Base-by-base conservation (phyloP, 2,888 invertebrate species). In the Palloptera scutellata region DNA sequence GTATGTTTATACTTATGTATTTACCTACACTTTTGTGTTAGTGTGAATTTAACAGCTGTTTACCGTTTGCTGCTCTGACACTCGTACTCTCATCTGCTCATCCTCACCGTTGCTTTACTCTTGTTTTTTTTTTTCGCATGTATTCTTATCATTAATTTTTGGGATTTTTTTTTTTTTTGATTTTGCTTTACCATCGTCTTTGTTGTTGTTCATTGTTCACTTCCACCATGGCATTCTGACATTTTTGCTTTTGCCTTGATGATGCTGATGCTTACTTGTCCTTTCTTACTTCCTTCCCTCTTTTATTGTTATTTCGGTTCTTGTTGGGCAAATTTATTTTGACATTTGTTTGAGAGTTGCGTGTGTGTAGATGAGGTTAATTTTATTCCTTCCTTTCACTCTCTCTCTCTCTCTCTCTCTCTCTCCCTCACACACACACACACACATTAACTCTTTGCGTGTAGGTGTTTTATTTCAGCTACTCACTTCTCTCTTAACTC, bases 221-320 rank as follows among this genome's bases (percentile, higher is more conserved):
- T 40, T 17, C 51, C 64, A 64, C 41, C 45, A 64, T 79, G 79
- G 80, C 77, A 79, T 77, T 76, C 79, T 79, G 81, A 81, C 80
- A 81, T 77, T 75, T 75, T 75, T 75, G 75, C 76, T 70, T 73
- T 75, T 72, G 66, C 69, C 66, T 62, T 62, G 30, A 17, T 63
- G 19, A 10, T 51, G 51, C 53, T 20, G 53, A 30, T 42, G 2
- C 54, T 54, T 45, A 64, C 59, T 70, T 73, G 74, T 68, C 61
- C 13, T 64, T 61, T 68, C 66, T 64, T 69, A 59, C 62, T 74
- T 69, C 60, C 55, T n/a, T 17, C 1, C 42, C n/a, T n/a, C n/a
- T n/a, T n/a, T n/a, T n/a, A n/a, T n/a, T 41, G 54, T 13, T 41
- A n/a, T n/a, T n/a, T n/a, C n/a, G n/a, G n/a, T n/a, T n/a, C n/a